Evolutionary conservation across 1,140 invertebrate species (phyloP).

Genomic region (Heliconius melpomene): DNA sequence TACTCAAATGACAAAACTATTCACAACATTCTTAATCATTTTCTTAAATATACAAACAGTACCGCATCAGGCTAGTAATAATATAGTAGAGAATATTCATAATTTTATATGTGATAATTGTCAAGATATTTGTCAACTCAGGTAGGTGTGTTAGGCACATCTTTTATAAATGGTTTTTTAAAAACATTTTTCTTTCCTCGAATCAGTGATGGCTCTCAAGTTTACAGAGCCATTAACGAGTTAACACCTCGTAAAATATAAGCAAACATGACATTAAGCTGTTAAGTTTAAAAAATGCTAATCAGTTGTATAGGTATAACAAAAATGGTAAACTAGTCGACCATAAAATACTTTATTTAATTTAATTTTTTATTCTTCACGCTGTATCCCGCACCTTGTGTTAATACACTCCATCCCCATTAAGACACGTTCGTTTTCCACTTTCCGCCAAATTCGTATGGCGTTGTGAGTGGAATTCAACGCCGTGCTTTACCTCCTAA

Average conservation of each 20-base stretch:
- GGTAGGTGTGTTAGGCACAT: neutral
- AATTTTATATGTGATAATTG: neutral
- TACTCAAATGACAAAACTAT: too few relatives aligned
- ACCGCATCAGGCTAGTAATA: too few relatives aligned
- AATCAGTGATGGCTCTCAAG: neutral
- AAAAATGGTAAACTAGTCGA: neutral
- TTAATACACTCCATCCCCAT: too few relatives aligned
- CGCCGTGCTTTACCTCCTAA: too few relatives aligned
- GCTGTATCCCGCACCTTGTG: too few relatives aligned
- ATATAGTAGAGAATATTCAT: neutral
- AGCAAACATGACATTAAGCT: neutral
- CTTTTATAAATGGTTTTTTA: neutral
- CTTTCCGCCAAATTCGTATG: too few relatives aligned
- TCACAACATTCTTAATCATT: too few relatives aligned
- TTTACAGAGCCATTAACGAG: conserved; percentile 2
- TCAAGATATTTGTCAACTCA: neutral
- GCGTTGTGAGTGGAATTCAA: too few relatives aligned
- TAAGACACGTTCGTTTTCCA: too few relatives aligned
- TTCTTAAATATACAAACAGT: too few relatives aligned
- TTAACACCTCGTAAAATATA: conserved; percentile 9
- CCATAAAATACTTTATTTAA: too few relatives aligned
- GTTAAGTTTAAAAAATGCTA: neutral
- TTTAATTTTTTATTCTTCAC: too few relatives aligned
- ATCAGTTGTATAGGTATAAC: neutral
- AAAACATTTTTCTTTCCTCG: neutral